Conservation (phyloP, 2,113 vertebrate genomes). For the Puma concolor region DNA sequence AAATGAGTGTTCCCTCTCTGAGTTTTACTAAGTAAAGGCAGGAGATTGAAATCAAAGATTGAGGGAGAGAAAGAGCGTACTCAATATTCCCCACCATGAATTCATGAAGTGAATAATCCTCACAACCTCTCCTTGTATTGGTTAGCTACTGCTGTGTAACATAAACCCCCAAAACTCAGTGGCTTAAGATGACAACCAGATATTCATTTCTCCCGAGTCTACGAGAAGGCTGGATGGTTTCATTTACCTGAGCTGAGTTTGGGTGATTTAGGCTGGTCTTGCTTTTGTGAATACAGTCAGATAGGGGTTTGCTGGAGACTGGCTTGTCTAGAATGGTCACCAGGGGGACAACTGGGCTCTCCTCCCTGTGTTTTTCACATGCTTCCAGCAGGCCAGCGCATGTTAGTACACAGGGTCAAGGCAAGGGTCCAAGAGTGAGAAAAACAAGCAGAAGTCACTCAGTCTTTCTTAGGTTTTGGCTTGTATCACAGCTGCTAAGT, state of each 20-base stretch:
- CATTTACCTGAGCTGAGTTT: neutral
- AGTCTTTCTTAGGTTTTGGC: neutral
- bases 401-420: neutral
- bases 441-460: neutral
- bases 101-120: neutral
- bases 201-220: neutral
- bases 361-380: neutral
- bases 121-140: neutral
- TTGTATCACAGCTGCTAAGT: neutral
- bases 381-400: too few species aligned
- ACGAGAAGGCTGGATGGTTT: neutral
- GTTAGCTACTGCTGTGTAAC: neutral
- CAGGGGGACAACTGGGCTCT: too few species aligned
- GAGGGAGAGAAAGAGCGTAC: neutral
- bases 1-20: neutral
- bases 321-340: neutral
- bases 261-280: neutral
- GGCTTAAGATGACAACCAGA: neutral
- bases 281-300: neutral
- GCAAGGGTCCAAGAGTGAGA: neutral
- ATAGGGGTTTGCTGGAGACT: neutral
- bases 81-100: neutral
- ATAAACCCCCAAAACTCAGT: neutral
- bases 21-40: neutral
- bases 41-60: neutral